Evolutionary conservation across 2,797 vertebrate species (phyloP).

Genomic region (Falco columbarius): DNA sequence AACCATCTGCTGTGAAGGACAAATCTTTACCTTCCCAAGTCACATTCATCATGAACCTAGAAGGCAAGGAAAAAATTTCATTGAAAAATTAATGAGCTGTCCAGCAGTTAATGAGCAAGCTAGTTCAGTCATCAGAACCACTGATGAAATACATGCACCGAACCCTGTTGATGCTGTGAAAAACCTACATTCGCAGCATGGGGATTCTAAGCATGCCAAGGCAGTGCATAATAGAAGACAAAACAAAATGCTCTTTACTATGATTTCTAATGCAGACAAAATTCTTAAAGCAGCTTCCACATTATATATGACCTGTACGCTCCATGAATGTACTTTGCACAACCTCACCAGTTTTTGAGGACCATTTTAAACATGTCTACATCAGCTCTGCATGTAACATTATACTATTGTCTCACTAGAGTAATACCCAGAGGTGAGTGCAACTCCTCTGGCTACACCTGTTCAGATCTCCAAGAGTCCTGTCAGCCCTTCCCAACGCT

Average conservation of each 20-base stretch:
- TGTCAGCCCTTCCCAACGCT: not conserved
- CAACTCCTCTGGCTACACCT: not conserved
- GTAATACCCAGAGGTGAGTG: not conserved
- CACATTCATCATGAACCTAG: slow-evolving; percentile 98
- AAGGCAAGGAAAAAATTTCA: slow-evolving; percentile 49
- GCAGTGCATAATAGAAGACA: not conserved
- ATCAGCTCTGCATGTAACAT: not conserved
- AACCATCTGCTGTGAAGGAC: slow-evolving; percentile 97
- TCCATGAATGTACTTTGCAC: not conserved
- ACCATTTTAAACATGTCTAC: not conserved
- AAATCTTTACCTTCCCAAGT: slow-evolving; percentile 95
- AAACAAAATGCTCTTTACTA: not conserved
- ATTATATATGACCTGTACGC: not conserved
- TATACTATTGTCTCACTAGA: too few relatives aligned
- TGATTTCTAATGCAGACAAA: not conserved
- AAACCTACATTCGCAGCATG: not conserved
- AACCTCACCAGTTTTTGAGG: not conserved
- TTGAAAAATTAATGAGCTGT: slow-evolving; percentile 64
- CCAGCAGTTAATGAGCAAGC: slow-evolving; percentile 44
- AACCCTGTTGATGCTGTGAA: not conserved
- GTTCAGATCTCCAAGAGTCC: not conserved
- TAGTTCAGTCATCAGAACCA: not conserved
- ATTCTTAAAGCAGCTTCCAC: not conserved
- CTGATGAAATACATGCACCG: slow-evolving; percentile 12
- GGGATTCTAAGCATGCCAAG: not conserved